These are phyloP conservation scores for Leucophora obtusa DNA, from an alignment of 2,888 invertebrate species.

Conservation along the genomic window DNA sequence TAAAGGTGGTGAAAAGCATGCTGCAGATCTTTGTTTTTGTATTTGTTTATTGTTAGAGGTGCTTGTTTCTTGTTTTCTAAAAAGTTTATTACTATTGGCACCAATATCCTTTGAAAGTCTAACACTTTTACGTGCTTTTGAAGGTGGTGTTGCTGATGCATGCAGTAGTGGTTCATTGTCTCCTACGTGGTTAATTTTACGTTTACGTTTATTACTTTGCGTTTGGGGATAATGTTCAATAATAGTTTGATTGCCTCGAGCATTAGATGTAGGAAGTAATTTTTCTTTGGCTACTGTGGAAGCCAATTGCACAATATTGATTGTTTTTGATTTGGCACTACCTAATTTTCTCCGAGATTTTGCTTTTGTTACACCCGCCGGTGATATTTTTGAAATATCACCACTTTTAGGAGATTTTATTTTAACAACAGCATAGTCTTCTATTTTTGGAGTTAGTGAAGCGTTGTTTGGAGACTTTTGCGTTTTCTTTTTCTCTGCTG, in stretches of 20 bases:
- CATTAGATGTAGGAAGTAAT: constrained; percentile 8
- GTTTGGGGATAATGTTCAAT: neutral
- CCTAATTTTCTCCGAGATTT: constrained; percentile 44
- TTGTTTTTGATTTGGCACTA: constrained; percentile 48
- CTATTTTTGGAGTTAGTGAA: neutral
- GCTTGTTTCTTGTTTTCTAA: constrained; percentile 1
- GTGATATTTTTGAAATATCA: constrained; percentile 40
- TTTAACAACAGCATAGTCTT: constrained; percentile 8
- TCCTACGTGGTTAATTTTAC: constrained; percentile 29
- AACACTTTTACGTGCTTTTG: constrained; percentile 60
- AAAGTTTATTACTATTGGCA: constrained; percentile 31
- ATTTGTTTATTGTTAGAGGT: neutral
- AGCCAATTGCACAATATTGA: constrained; percentile 47
- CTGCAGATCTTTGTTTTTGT: constrained; percentile 2
- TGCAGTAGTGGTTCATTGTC: neutral
- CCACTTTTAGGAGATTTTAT: constrained; percentile 36
- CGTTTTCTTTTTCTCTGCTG: constrained; percentile 7
- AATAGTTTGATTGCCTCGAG: neutral
- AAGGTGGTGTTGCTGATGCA: constrained; percentile 17
- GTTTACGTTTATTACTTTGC: constrained; percentile 50
- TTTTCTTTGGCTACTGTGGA: constrained; percentile 22
- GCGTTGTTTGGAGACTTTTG: neutral
- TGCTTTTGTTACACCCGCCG: constrained; percentile 39
- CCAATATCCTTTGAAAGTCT: constrained; percentile 61
- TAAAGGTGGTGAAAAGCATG: constrained; percentile 66